Evolutionary conservation across 2,797 vertebrate species (phyloP).

Genomic region (Smutsia temminckii): DNA sequence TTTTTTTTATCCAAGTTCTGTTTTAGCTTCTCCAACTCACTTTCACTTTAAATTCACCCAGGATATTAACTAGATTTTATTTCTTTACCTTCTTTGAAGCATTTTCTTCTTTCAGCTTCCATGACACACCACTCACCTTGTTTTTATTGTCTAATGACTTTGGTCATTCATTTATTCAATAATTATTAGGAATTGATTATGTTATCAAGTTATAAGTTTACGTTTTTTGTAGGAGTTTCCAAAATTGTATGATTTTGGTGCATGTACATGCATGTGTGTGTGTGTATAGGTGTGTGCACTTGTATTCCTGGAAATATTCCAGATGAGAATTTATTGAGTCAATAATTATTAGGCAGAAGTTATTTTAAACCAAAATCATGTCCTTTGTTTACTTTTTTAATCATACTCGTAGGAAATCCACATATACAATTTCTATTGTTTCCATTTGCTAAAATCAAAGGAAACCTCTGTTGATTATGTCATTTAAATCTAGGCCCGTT

Average conservation of each 20-base stretch:
- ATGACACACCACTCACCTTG: not conserved
- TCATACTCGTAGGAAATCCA: not conserved
- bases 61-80: not conserved
- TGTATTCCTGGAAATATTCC: not conserved
- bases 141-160: constrained; percentile 16
- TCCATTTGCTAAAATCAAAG: not conserved
- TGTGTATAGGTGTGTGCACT: not conserved
- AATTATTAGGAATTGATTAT: not conserved
- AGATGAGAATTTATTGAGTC: not conserved
- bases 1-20: not conserved
- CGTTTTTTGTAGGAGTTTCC: not conserved
- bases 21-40: not conserved
- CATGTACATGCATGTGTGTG: not conserved
- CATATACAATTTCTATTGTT: not conserved
- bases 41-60: not conserved
- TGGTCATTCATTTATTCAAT: not conserved
- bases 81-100: not conserved
- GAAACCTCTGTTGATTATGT: not conserved
- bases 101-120: not conserved
- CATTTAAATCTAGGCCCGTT: not conserved
- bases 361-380: not conserved
- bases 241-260: not conserved
- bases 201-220: not conserved
- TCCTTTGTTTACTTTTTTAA: not conserved
- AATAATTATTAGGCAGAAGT: not conserved